Percentiles rank a stretch among this genome's conserved stretches.
Conservation (phyloP, 2,888 invertebrate species). For the Lepas anatifera region DNA sequence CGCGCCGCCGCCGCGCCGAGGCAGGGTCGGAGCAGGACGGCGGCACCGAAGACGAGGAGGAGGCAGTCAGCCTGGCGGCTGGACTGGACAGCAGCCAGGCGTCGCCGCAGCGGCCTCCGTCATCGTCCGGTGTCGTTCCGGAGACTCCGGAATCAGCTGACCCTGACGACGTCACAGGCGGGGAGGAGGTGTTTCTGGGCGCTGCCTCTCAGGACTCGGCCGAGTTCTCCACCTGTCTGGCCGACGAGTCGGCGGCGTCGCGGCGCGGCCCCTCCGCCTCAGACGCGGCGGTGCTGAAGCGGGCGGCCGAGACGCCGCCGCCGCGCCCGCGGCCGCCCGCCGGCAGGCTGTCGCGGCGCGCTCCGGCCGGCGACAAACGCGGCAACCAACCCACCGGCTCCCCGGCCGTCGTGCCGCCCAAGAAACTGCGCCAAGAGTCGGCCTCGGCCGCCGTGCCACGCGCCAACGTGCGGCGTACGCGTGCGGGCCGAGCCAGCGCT, state of each 20-base stretch:
- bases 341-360: not conserved
- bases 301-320: not conserved
- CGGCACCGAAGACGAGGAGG: too few relatives aligned
- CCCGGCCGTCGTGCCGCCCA: not conserved
- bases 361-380: not conserved
- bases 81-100: constrained; percentile 1
- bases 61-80: not conserved
- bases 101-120: not conserved
- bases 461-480: too few relatives aligned
- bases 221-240: not conserved
- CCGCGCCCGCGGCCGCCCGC: not conserved
- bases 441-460: not conserved
- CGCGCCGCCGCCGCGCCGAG: not conserved
- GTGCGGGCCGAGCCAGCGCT: too few relatives aligned
- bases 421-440: not conserved
- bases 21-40: not conserved
- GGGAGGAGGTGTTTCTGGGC: not conserved
- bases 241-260: not conserved
- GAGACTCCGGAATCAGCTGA: too few relatives aligned
- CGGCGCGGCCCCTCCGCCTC: not conserved
- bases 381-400: not conserved
- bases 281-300: not conserved
- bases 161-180: not conserved
- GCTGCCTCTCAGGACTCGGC: not conserved
- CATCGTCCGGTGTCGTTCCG: not conserved